Evolutionary conservation across 1,140 invertebrate species (phyloP).

Genomic region (Drosophila equinoxialis): DNA sequence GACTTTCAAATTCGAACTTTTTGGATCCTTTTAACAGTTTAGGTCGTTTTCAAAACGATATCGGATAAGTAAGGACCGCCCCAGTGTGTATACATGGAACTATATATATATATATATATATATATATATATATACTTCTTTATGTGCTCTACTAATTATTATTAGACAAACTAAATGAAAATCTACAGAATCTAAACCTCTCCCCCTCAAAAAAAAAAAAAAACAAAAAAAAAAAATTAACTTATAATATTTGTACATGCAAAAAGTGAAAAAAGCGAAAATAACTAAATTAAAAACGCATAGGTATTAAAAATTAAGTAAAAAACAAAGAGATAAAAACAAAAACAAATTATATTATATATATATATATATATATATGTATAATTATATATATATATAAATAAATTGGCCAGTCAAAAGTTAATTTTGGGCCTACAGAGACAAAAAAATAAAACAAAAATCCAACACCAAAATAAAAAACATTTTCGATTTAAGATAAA

Average conservation of each 20-base stretch:
- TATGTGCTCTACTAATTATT: conserved; percentile 56
- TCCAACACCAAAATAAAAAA: neutral
- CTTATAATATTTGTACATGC: conserved; percentile 77
- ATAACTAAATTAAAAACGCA: conserved; percentile 31
- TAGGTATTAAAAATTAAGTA: conserved; percentile 25
- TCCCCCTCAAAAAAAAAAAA: neutral
- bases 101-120: conserved; percentile 31
- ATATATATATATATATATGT: neutral
- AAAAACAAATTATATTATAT: conserved; percentile 7
- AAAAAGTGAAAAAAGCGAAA: conserved; percentile 31
- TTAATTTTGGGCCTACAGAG: neutral
- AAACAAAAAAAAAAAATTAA: conserved; percentile 36
- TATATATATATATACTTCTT: conserved; percentile 44
- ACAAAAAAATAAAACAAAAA: neutral
- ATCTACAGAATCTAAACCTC: conserved; percentile 10
- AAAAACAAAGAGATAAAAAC: neutral
- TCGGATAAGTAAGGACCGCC: conserved; percentile 21
- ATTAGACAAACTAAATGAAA: conserved; percentile 51
- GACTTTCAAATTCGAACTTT: no score
- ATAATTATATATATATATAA: neutral
- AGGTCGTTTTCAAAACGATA: neutral
- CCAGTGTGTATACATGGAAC: conserved; percentile 11
- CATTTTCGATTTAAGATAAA: conserved; percentile 30
- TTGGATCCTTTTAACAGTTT: no score
- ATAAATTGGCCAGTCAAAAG: no score